These are phyloP conservation scores for Mus pahari DNA, from an alignment of 2,113 vertebrate genomes.

Conservation along the genomic window DNA sequence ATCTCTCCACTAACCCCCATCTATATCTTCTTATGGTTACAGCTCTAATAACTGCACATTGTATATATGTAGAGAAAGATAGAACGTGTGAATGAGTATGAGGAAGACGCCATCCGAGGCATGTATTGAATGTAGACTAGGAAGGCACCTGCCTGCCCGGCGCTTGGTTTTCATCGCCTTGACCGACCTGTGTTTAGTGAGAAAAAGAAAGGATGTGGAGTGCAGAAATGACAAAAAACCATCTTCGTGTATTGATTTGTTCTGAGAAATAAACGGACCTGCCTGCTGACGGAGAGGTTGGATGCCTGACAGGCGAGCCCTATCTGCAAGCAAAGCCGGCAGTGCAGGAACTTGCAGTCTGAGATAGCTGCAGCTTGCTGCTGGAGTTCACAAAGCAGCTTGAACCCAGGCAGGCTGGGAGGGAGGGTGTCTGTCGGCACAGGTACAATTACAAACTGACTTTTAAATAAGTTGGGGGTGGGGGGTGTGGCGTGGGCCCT, in stretches of 20 bases:
- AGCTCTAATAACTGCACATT: background rate
- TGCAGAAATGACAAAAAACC: background rate
- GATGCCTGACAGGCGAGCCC: background rate
- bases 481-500: background rate
- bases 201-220: no score
- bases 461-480: background rate
- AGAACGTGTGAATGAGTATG: background rate
- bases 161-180: background rate
- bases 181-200: background rate
- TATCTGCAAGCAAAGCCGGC: background rate
- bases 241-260: background rate
- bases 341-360: no score
- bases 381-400: background rate
- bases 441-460: background rate
- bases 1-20: background rate
- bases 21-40: background rate
- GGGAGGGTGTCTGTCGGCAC: background rate
- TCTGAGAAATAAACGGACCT: background rate
- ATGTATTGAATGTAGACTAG: background rate
- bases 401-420: background rate
- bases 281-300: background rate
- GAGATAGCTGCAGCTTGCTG: background rate
- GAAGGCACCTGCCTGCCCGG: background rate
- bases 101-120: background rate
- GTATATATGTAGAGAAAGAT: background rate